These are phyloP conservation scores for Ivindomyrus marchei DNA, from an alignment of 2,113 vertebrate species.

Conservation along the genomic window DNA sequence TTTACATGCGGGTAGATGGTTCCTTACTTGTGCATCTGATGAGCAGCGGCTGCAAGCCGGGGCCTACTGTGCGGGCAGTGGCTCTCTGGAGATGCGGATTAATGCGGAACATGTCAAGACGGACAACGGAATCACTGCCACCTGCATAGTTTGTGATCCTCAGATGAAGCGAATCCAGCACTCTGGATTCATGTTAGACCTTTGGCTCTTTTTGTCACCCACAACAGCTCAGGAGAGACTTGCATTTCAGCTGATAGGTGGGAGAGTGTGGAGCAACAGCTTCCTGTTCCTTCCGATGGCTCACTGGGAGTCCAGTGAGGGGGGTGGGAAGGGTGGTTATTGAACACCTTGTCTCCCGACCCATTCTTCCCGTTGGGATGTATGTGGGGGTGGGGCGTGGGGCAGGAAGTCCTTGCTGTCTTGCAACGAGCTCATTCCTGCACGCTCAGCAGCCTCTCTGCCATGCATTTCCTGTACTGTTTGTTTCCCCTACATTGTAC, in stretches of 20 bases:
- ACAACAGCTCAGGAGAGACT: neutral
- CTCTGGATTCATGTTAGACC: neutral
- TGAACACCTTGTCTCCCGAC: neutral
- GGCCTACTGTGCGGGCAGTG: neutral
- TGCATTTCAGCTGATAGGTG: neutral
- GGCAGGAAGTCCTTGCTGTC: constrained; percentile 2
- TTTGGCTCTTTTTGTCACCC: neutral
- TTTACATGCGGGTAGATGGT: neutral
- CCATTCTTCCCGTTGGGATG: neutral
- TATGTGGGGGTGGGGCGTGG: neutral
- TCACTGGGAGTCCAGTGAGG: neutral
- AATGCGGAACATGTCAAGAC: too few relatives aligned
- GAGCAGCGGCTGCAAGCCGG: neutral
- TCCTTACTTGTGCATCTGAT: neutral
- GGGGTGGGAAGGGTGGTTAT: neutral
- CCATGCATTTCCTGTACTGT: constrained; percentile 31
- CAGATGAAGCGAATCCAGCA: neutral
- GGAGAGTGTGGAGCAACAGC: neutral
- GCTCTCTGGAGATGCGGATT: neutral
- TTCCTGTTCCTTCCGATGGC: neutral
- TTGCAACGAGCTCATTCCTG: constrained; percentile 32
- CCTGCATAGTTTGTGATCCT: neutral
- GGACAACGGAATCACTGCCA: neutral
- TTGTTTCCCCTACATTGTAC: constrained; percentile 35
- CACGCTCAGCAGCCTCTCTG: constrained; percentile 37